A percentile compares a stretch with the other conserved stretches of the same genome.
These are phyloP conservation scores for Coranthus polyacanthus DNA, from an alignment of 2,797 vertebrate species.

Conservation along the genomic window DNA sequence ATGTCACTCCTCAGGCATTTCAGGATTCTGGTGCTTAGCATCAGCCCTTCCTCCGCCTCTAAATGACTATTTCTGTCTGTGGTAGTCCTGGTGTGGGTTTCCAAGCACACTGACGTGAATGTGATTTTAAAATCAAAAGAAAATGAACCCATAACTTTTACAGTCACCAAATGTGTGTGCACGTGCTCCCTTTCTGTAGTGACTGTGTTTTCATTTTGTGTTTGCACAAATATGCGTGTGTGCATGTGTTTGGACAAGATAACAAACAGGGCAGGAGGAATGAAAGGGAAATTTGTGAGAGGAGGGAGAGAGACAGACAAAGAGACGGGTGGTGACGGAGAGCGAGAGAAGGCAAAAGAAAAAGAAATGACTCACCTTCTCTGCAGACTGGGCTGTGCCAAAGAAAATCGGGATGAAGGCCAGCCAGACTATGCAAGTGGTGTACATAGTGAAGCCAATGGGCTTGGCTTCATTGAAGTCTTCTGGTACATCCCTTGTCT, in stretches of 20 bases:
- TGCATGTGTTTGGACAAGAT: constrained; percentile 60
- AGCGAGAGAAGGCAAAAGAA: constrained; percentile 34
- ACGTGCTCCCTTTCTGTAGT: constrained; percentile 28
- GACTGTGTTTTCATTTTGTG: constrained; percentile 40
- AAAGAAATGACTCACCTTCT: constrained; percentile 91
- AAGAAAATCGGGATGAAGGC: constrained; percentile 99
- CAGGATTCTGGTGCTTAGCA: constrained; percentile 59
- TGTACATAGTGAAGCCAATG: constrained; percentile 99
- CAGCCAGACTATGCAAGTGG: constrained; percentile 99
- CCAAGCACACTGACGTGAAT: constrained; percentile 37
- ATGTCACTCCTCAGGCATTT: constrained; percentile 46
- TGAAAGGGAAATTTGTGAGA: no score
- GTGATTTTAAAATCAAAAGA: constrained; percentile 58
- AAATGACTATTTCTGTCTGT: constrained; percentile 52
- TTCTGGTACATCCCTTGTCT: constrained; percentile 98
- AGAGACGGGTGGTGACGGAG: constrained; percentile 47
- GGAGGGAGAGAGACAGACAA: no score
- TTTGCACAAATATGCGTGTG: constrained; percentile 52
- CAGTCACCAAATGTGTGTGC: constrained; percentile 16
- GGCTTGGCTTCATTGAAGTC: constrained; percentile 99
- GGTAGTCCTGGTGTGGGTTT: constrained; percentile 49
- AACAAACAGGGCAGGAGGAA: constrained; percentile 20
- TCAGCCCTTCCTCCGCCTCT: constrained; percentile 38
- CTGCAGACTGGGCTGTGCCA: constrained; percentile 98
- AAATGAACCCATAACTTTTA: constrained; percentile 58